Base-by-base conservation (phyloP, 1,140 invertebrate genomes). In the Subanguina moxae region DNA sequence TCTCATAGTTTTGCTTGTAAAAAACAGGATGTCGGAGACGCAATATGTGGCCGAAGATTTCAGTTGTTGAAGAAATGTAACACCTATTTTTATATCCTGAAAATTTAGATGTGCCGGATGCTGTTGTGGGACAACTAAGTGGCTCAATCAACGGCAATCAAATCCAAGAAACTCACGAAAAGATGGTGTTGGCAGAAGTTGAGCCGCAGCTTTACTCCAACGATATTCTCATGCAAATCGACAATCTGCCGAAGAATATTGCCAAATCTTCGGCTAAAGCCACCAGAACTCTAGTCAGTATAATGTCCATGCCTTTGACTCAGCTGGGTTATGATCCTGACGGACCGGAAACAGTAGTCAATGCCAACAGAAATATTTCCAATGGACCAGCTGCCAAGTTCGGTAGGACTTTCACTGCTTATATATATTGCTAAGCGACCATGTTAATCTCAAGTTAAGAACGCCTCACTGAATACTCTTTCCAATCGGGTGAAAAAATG, bases 401-500 rank as follows among this genome's bases (percentile, higher is more conserved):
- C 19, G n/a, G n/a, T n/a, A n/a, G n/a, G n/a, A n/a, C 15, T 19
- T 63, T 28, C 0, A 63, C 15, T 68, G 65, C 1, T 32, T 74
- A 1, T 73, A n/a, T n/a, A n/a, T n/a, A n/a, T n/a, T n/a, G n/a
- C n/a, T n/a, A n/a, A n/a, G n/a, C n/a, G n/a, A n/a, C n/a, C n/a
- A n/a, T n/a, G n/a, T n/a, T n/a, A n/a, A n/a, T n/a, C n/a, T n/a
- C n/a, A n/a, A n/a, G n/a, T n/a, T n/a, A n/a, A n/a, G 48, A 52
- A 52, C 48, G 48, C 3, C 48, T 52, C 3, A 52, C 15, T 52
- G n/a, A 52, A 8, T 52, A 75, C 45, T 27, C 58, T 9, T 75
- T 75, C 58, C 61, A 67, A n/a, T 69, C 74, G 15, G 74, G 74
- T 25, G 71, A 76, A 27, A 42, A 38, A 27, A 65, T 76, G 25